phyloP scores from a whole-genome alignment of 2,113 vertebrate species.

The Typhlomys cinereus region DNA sequence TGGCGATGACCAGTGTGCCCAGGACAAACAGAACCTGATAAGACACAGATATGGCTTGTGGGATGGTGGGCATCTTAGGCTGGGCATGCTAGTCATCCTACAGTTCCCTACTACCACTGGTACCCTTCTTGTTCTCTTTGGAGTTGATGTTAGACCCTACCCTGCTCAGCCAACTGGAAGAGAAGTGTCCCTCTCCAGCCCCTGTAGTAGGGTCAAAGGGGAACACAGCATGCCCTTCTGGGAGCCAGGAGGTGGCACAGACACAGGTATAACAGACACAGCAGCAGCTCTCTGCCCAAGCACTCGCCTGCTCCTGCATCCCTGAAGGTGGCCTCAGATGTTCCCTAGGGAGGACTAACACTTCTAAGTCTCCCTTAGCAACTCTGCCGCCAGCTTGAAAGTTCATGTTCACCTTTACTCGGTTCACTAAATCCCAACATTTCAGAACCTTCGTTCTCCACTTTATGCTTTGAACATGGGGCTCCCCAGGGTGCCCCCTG shows the following conservation, averaged over 20 bases:
- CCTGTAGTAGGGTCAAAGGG: too few species aligned
- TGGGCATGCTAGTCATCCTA: neutral
- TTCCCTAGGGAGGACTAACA: neutral
- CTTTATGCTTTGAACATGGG: neutral
- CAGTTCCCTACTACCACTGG: neutral
- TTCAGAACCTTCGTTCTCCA: neutral
- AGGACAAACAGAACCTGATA: conserved; percentile 91
- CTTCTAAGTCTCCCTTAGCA: neutral
- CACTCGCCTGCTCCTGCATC: neutral
- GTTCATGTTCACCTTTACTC: neutral
- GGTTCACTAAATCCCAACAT: neutral
- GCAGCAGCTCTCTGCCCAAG: neutral
- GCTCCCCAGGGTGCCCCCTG: neutral
- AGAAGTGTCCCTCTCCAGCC: neutral
- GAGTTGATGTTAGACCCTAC: neutral
- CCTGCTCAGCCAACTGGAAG: neutral
- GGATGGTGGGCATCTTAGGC: neutral
- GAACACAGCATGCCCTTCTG: neutral
- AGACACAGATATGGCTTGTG: neutral
- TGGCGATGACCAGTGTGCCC: conserved; percentile 93
- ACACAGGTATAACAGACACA: too few species aligned
- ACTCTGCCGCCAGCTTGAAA: neutral
- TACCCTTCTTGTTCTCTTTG: neutral
- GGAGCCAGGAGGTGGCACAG: neutral
- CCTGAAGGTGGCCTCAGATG: neutral